Conservation (phyloP, 2,113 vertebrate genomes). For the Pithys albifrons region DNA sequence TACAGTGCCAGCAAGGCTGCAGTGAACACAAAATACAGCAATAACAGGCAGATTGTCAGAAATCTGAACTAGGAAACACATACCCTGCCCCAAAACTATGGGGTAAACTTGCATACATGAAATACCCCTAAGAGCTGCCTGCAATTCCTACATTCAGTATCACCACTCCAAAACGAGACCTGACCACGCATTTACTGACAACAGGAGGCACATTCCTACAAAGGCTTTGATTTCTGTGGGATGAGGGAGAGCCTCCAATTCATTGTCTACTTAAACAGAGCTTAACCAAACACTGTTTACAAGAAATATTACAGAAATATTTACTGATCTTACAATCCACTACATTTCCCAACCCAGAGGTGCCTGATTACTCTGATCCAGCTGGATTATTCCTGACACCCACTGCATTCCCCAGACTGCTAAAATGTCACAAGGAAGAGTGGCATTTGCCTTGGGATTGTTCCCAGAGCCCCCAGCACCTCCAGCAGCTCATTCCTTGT, state of each 20-base stretch:
- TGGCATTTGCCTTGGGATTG: neutral
- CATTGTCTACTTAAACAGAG: neutral
- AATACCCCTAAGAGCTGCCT: neutral
- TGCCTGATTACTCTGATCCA: neutral
- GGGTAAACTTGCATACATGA: neutral
- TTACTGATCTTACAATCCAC: neutral
- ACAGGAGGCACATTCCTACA: neutral
- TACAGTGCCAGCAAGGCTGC: neutral
- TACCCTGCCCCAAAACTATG: neutral
- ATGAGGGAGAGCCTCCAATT: neutral
- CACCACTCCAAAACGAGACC: neutral
- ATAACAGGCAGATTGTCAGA: neutral
- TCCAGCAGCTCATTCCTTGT: neutral
- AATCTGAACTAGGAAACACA: neutral
- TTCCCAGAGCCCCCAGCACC: neutral
- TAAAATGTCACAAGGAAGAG: constrained; percentile 20
- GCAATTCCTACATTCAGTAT: neutral
- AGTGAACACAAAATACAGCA: neutral
- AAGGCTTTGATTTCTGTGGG: neutral
- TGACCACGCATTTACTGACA: neutral
- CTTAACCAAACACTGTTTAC: neutral
- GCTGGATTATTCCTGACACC: constrained; percentile 17
- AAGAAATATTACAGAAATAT: constrained; percentile 1
- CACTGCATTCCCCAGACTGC: constrained; percentile 18
- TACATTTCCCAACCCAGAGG: neutral